Base-by-base conservation (phyloP, 92 coral and sea anemone species). In the Porites divaricata region DNA sequence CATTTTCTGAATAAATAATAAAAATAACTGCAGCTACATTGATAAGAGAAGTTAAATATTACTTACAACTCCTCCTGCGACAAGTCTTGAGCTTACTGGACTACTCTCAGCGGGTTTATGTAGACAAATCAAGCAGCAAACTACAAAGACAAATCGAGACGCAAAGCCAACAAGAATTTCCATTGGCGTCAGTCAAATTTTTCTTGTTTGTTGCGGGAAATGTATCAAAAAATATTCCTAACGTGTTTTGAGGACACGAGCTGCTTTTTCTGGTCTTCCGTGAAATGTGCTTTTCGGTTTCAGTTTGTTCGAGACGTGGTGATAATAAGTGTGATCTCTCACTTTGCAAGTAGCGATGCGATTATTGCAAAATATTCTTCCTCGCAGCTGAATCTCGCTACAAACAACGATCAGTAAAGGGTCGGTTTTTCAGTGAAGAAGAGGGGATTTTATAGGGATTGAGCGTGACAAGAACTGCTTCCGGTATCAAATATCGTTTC, bases 1-100 rank as follows among this genome's bases (percentile, higher is more conserved):
- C 41, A 17, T 2, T 8, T 54, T 9, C 12, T 54, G 1, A 9
- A 21, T 10, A 20, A 14, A n/a, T 1, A 9, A 61, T 20, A 1
- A 63, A 22, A 49, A 62, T 10, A 10, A 28, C 6, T 7, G 10
- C n/a, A 28, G 4, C 45, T 35, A 15, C 52, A 22, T 23, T 15
- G 15, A 15, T 6, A 19, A 52, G 11, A 9, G 15, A 49, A 19
- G n/a, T 11, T 28, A 17, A 68, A 5, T 21, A 35, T n/a, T 54
- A 80, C 84, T 80, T 80, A 80, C 84, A 25, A 80, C 69, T 68
- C 84, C 84, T 80, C 61, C 75, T 1, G 84, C 84, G 11, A 80
- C 84, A 16, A 52, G 62, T 48, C n/a, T 24, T 19, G 84, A 80
- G 41, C 63, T 80, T 23, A 68, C 66, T 10, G 84, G 84, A 58